These are phyloP conservation scores for Amblyopsis hoosieri DNA, from an alignment of 2,797 vertebrate species.

Conservation along the genomic window DNA sequence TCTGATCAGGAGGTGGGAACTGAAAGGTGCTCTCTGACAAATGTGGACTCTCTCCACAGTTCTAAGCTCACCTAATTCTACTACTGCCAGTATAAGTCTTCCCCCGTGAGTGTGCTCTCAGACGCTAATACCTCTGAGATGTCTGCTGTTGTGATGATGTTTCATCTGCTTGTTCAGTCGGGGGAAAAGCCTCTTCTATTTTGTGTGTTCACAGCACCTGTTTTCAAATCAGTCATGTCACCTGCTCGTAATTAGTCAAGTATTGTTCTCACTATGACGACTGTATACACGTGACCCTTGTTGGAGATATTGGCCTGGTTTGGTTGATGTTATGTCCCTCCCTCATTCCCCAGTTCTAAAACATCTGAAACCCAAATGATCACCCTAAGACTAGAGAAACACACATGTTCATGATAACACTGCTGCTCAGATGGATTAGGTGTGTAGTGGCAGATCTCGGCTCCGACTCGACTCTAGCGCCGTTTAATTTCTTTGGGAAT, in stretches of 20 bases:
- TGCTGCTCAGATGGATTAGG: conserved; percentile 76
- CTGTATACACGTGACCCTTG: conserved; percentile 27
- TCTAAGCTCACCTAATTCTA: conserved; percentile 64
- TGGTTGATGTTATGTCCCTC: conserved; percentile 26
- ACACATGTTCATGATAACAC: conserved; percentile 66
- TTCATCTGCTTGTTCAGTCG: conserved; percentile 2
- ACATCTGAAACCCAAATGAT: conserved; percentile 69
- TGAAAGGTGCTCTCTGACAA: conserved; percentile 61
- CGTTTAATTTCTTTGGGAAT: conserved; percentile 83
- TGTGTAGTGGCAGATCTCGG: conserved; percentile 77
- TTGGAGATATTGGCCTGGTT: conserved; percentile 52
- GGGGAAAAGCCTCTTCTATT: conserved; percentile 14
- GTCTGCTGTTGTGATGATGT: conserved; percentile 12
- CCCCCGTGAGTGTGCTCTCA: conserved; percentile 41
- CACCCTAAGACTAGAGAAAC: conserved; percentile 48
- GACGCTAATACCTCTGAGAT: conserved; percentile 33
- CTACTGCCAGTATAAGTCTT: conserved; percentile 42
- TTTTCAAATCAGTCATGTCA: conserved; percentile 18
- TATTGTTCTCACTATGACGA: conserved; percentile 29
- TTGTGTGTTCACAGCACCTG: conserved; percentile 23
- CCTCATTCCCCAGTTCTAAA: conserved; percentile 65
- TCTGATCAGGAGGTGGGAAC: conserved; percentile 66
- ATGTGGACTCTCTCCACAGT: conserved; percentile 45
- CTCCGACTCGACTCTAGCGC: conserved; percentile 77
- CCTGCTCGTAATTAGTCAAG: conserved; percentile 20